Base-by-base conservation (phyloP, 2,113 vertebrate genomes). In the Halichoerus grypus region DNA sequence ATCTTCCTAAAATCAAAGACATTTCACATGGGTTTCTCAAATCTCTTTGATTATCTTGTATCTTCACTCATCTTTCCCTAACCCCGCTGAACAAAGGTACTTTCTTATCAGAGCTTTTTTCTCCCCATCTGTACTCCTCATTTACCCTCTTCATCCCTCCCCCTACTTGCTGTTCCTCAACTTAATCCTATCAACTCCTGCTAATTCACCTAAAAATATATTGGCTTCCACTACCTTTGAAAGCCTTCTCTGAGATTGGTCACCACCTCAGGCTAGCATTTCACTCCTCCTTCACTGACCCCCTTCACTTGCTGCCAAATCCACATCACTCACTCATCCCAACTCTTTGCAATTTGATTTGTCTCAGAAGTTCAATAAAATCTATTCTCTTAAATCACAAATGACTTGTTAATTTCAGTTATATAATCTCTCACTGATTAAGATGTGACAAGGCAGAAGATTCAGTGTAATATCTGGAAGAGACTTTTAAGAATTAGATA, bases 241-340 rank as follows among this genome's bases (percentile, higher is more conserved):
- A 88, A 65, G 28, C 18, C 1, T 42, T 14, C 1, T 16, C 42
- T 42, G 57, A 63, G 19, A 3, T 16, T 10, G 71, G 51, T 14
- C 49, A 28, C 18, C 26, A 4, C 22, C 28, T 55, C 79, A 13
- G 31, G 11, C 22, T 53, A 36, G 5, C 57, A 2, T 83, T 81
- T 65, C 16, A 3, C 51, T 59, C 2, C 12, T 18, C 1, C 15
- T 49, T 59, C 3, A 2, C 26, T 15, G 26, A 1, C 0, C 19
- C 4, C 8, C 26, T 88, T 53, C 15, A 2, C 39, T 26, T 69
- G 7, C 61, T 33, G 13, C 18, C 18, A 24, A 16, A 55, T 22
- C 7, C 21, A 21, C 10, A 36, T 0, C 26, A 2, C 33, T 49
- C 22, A 8, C 22, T 39, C n/a, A 55, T 4, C 4, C 8, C 18